Base-by-base conservation (phyloP, 2,113 vertebrate genomes). In the Manacus vitellinus region DNA sequence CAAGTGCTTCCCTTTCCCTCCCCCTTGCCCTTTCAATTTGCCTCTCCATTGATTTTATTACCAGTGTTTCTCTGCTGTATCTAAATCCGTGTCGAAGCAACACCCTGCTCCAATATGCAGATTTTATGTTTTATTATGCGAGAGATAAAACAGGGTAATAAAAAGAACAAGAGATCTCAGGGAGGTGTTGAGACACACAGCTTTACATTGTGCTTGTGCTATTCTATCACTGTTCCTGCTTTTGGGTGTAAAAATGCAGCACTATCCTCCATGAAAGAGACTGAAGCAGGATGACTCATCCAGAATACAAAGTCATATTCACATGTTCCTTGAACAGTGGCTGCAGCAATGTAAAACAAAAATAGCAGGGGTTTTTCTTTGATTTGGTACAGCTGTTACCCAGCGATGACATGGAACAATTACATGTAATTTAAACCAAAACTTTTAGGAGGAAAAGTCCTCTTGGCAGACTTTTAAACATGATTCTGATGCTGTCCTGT, bases 11-110 rank as follows among this genome's bases (percentile, higher is more conserved):
- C 72, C 54, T 83, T 74, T 44, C 54, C 68, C 62, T 83, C 78
- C 73, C 88, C 62, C 62, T 92, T 85, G 8, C 70, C 44, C 92
- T 93, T 95, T 95, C 88, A 85, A 84, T 97, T 97, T 93, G 65
- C 52, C 73, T 96, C 89, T 88, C 46, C 94, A 94, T 89, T 97
- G 80, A 90, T 95, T 96, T 97, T 96, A 92, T 94, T 92, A 63
- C 70, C 68, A 24, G 20, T 52, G 75, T 88, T 83, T 92, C 81
- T 93, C 92, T 84, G 92, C 84, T 84, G 84, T 81, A 71, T 93
- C 92, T 94, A 91, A 96, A 85, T 94, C 73, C 71, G 52, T 85
- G 83, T 89, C 6, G 23, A 73, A 95, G 73, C 86, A 85, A 51
- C 21, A 61, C 70, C 66, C 93, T 70, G 78, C 88, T 96, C 52